Evolutionary conservation across 2,113 vertebrate genomes (phyloP).

Genomic region (Anguilla rostrata): DNA sequence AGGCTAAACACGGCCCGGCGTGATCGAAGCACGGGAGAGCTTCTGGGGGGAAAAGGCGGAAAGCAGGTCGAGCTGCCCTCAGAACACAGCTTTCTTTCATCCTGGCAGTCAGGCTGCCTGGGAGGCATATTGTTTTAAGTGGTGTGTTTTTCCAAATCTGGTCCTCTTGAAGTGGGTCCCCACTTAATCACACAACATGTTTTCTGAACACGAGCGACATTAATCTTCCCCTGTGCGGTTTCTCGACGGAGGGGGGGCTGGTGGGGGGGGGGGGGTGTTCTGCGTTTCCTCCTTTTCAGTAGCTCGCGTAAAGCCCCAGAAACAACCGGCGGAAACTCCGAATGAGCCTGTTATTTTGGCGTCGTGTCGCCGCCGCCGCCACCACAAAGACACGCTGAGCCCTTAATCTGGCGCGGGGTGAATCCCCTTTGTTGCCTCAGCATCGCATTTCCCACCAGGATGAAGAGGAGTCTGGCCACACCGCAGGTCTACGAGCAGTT

Average conservation of each 20-base stretch:
- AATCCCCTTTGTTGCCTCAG: conserved; percentile 66
- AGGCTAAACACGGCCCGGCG: not conserved
- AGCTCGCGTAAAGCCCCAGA: conserved; percentile 1
- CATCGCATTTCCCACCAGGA: conserved; percentile 60
- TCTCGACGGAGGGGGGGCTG: not conserved
- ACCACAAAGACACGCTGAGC: conserved; percentile 63
- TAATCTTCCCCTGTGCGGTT: conserved; percentile 51
- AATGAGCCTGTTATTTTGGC: conserved; percentile 62
- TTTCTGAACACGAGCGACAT: conserved; percentile 70
- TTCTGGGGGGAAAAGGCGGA: not conserved
- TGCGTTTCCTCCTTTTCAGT: not conserved
- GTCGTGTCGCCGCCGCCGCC: conserved; percentile 63
- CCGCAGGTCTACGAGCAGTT: conserved; percentile 59
- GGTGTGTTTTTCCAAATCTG: conserved; percentile 62
- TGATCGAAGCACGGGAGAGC: not conserved
- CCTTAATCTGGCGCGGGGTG: conserved; percentile 64
- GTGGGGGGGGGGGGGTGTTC: not conserved
- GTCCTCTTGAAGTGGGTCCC: conserved; percentile 68
- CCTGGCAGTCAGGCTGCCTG: conserved; percentile 50
- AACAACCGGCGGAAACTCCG: conserved; percentile 59
- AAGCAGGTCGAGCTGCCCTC: conserved; percentile 26
- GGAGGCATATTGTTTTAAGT: conserved; percentile 70
- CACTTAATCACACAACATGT: conserved; percentile 73
- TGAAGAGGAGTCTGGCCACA: conserved; percentile 52
- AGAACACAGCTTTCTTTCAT: conserved; percentile 55